These are phyloP conservation scores for Drosophila seclusa DNA, from an alignment of 2,888 invertebrate species.

Conservation along the genomic window DNA sequence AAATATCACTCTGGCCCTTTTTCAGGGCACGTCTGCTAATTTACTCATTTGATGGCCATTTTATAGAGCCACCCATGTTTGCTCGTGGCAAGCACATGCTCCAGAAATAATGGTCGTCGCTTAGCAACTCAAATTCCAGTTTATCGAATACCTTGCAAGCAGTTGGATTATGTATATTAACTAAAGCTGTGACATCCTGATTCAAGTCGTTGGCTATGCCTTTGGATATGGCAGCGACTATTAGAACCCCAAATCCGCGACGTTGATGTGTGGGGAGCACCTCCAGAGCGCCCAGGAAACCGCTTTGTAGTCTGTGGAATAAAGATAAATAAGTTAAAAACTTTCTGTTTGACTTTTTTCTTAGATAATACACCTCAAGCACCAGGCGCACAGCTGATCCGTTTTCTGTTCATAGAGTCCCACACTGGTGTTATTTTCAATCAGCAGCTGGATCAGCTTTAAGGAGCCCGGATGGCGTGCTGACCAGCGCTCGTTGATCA, in stretches of 20 bases:
- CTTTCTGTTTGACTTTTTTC: neutral
- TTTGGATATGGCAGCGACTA: constrained; percentile 51
- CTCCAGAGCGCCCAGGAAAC: constrained; percentile 64
- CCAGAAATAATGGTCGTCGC: constrained; percentile 60
- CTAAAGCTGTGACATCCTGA: constrained; percentile 64
- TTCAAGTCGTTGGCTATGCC: constrained; percentile 40
- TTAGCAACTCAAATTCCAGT: constrained; percentile 37
- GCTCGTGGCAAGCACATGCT: constrained; percentile 56
- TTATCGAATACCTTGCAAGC: constrained; percentile 56
- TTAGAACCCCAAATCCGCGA: constrained; percentile 56
- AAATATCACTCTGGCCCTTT: constrained; percentile 3
- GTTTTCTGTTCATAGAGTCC: constrained; percentile 74
- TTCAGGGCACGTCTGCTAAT: neutral
- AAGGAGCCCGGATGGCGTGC: constrained; percentile 82
- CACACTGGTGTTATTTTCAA: constrained; percentile 78
- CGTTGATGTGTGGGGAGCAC: constrained; percentile 48
- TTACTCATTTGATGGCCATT: constrained; percentile 43
- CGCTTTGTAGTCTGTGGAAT: constrained; percentile 58
- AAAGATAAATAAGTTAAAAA: neutral
- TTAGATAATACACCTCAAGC: constrained; percentile 76
- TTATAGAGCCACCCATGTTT: constrained; percentile 10
- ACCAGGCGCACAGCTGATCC: constrained; percentile 83
- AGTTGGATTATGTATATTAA: constrained; percentile 44
- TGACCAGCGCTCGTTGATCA: constrained; percentile 81
- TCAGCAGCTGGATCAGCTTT: constrained; percentile 78